Conservation (phyloP, 2,797 vertebrate species). For the Argentina silus region DNA sequence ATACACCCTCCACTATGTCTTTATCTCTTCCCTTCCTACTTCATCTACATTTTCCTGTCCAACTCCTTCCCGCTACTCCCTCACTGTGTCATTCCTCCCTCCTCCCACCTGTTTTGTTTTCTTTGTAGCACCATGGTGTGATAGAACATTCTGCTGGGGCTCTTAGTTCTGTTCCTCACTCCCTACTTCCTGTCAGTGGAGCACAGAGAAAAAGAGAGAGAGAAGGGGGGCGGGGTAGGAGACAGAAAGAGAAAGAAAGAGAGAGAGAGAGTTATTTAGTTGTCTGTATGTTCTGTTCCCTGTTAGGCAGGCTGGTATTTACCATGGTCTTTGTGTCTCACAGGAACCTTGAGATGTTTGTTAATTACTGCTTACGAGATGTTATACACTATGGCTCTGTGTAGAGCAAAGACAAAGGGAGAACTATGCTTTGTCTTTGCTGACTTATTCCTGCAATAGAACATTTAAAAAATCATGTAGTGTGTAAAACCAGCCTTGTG, state of each 20-base stretch:
- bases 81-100: conserved; percentile 18
- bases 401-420: too few relatives aligned
- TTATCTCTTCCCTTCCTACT: not conserved
- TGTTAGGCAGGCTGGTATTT: conserved; percentile 58
- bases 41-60: too few relatives aligned
- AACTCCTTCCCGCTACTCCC: not conserved
- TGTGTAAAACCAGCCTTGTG: not conserved
- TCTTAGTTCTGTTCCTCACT: not conserved
- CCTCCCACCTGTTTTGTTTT: conserved; percentile 3
- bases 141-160: not conserved
- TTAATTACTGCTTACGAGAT: not conserved
- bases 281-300: conserved; percentile 12
- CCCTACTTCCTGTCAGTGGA: conserved; percentile 23
- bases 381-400: too few relatives aligned
- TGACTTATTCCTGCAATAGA: too few relatives aligned
- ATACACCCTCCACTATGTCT: conserved; percentile 9
- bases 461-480: too few relatives aligned
- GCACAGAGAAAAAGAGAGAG: conserved; percentile 19
- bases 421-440: too few relatives aligned
- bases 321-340: conserved; percentile 35
- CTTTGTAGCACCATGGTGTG: conserved; percentile 3
- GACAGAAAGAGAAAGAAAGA: not conserved
- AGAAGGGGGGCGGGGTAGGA: too few relatives aligned
- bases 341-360: not conserved
- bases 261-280: not conserved